Evolutionary conservation across 2,113 vertebrate genomes (phyloP).

Genomic region (Anhinga anhinga): DNA sequence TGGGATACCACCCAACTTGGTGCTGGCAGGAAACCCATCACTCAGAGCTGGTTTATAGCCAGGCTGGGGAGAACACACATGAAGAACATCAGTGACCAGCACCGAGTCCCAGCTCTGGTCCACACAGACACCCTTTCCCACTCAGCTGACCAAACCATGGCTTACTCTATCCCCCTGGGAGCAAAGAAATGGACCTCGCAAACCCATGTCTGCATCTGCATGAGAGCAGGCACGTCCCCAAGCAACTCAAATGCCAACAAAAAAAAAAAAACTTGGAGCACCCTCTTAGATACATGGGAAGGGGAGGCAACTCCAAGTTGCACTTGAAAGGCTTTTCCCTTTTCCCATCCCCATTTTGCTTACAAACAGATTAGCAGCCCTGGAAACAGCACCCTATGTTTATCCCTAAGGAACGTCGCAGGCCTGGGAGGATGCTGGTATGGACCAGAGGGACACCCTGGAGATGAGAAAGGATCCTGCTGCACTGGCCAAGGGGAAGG

Average conservation of each 20-base stretch:
- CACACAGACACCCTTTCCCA: not conserved
- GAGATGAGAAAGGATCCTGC: not conserved
- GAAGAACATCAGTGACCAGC: not conserved
- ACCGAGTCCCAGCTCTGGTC: not conserved
- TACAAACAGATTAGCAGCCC: not conserved
- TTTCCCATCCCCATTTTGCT: not conserved
- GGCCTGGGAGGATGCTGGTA: not conserved
- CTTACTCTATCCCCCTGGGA: not conserved
- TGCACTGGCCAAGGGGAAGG: not conserved
- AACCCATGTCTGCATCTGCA: not conserved
- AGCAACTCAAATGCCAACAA: not conserved
- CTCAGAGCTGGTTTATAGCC: not conserved
- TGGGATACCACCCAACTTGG: not conserved
- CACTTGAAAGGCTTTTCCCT: not conserved
- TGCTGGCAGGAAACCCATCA: not conserved
- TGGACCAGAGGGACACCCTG: not conserved
- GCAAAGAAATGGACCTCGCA: not conserved
- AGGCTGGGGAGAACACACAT: not conserved
- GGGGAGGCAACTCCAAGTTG: not conserved
- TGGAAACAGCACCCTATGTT: not conserved
- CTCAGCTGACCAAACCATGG: not conserved
- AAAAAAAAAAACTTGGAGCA: not conserved
- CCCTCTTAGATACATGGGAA: not conserved
- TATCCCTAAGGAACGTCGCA: not conserved
- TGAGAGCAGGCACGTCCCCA: rapidly evolving